phyloP scores from a whole-genome alignment of 2,113 vertebrate genomes.

The Pipra filicauda region DNA sequence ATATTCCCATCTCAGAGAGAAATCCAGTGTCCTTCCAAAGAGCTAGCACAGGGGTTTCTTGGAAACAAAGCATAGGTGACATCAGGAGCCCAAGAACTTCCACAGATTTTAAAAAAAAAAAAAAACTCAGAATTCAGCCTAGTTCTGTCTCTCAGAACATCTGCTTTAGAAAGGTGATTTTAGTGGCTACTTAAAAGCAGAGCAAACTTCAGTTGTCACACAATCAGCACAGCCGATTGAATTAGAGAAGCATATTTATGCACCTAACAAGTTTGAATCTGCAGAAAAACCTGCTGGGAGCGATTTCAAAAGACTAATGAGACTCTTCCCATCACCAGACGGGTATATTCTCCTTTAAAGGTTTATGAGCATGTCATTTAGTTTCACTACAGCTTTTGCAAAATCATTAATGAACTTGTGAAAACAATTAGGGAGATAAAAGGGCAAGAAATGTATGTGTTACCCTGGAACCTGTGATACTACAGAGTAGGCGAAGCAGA shows the following conservation, averaged over 20 bases:
- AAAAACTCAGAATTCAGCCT: not conserved
- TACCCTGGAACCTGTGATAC: slow-evolving; percentile 29
- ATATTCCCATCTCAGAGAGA: not conserved
- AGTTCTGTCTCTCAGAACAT: not conserved
- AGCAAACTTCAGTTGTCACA: slow-evolving; percentile 6
- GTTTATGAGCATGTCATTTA: slow-evolving; percentile 52
- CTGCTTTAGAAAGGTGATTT: not conserved
- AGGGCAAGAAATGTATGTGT: slow-evolving; percentile 35
- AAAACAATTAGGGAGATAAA: slow-evolving; percentile 68
- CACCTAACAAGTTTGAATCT: slow-evolving; percentile 30
- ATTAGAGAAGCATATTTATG: slow-evolving; percentile 38
- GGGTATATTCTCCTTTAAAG: slow-evolving; percentile 24
- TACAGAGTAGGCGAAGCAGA: not conserved
- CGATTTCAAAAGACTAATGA: slow-evolving; percentile 57
- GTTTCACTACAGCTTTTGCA: slow-evolving; percentile 51
- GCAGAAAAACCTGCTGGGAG: slow-evolving; percentile 57
- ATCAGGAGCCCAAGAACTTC: not conserved
- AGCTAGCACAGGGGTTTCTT: not conserved
- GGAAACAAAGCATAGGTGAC: not conserved
- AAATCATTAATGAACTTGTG: slow-evolving; percentile 62
- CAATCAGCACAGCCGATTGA: not conserved
- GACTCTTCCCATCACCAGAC: slow-evolving; percentile 10
- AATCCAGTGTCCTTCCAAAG: not conserved
- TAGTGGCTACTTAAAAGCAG: not conserved
- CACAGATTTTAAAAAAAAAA: too few species aligned